Evolutionary conservation across 37 sponge, comb jelly and placozoan species (phyloP), one percentile per base, ranked within the genome.

Genomic region (Tethya wilhelma): DNA sequence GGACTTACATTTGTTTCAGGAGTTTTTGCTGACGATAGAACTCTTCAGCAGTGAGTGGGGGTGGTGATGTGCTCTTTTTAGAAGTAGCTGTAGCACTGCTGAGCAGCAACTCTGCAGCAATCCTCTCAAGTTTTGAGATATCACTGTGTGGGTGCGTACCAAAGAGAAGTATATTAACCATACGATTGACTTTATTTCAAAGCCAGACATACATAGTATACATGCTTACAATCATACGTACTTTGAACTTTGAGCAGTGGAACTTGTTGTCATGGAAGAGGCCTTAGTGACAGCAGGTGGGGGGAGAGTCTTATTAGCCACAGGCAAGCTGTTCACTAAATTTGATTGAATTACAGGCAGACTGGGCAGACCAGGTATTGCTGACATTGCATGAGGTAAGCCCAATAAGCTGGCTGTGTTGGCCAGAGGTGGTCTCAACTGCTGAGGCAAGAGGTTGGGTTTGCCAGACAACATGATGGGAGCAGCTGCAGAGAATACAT

Each of bases 11-110:
- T 30, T 38, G 44, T 34, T 43, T 62, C 46, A 91, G 56, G 17
- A 82, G 33, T 43, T 83, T 79, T 53, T 91, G 83, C 40, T 87
- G 92, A 0, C 80, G 42, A 43, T 91, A 91, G 80, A 91, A 91
- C 75, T 91, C 85, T 26, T 87, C 89, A 31, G 74, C 67, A 42
- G 76, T 63, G 59, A 91, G 77, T 43, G 88, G 92, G 0, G 92
- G 73, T 0, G 82, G 63, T 1, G 64, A 34, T 4, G 58, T 2
- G 0, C 79, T 36, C 46, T 83, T 74, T 36, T 67, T 65, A 37
- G 74, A 39, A 9, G 45, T 32, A 29, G 49, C 53, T 12, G 43
- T 37, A 30, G 78, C 75, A 56, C 38, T 63, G 37, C 56, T 59
- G n/a, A 74, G 44, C 8, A 84, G 55, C 42, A 84, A 55, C 53